Evolutionary conservation across 2,888 invertebrate species (phyloP).

Genomic region (Pasiphila rectangulata): DNA sequence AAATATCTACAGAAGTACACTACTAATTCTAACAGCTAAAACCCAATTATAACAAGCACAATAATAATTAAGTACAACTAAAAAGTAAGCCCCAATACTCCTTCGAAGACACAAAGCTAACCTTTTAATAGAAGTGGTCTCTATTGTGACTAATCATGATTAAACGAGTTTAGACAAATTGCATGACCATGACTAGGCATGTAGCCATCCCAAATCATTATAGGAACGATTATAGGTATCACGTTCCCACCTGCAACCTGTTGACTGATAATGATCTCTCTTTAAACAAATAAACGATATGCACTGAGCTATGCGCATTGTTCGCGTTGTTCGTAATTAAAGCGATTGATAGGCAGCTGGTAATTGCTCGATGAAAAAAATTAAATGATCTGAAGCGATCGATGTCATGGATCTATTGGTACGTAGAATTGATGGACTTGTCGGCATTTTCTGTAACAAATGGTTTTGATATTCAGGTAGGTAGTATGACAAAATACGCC

Average conservation of each 20-base stretch:
- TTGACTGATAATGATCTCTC: slow-evolving; percentile 74
- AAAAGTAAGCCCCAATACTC: slow-evolving; percentile 40
- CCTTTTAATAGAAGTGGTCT: slow-evolving; percentile 71
- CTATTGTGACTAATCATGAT: slow-evolving; percentile 81
- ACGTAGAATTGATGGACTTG: too few relatives aligned
- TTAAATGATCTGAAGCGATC: neutral
- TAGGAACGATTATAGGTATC: slow-evolving; percentile 80
- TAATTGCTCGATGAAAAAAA: slow-evolving; percentile 13
- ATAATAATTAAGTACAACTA: slow-evolving; percentile 11
- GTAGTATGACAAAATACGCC: too few relatives aligned
- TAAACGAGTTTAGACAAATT: slow-evolving; percentile 81
- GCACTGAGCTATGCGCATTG: slow-evolving; percentile 48
- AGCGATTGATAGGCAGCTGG: slow-evolving; percentile 41
- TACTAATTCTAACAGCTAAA: slow-evolving; percentile 8
- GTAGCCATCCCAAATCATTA: slow-evolving; percentile 76
- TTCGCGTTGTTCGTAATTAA: slow-evolving; percentile 42
- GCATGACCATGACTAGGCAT: slow-evolving; percentile 80
- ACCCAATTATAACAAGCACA: slow-evolving; percentile 3
- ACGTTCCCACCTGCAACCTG: slow-evolving; percentile 77
- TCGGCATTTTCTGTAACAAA: too few relatives aligned
- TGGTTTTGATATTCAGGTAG: too few relatives aligned
- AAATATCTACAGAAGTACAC: too few relatives aligned
- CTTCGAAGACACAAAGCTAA: slow-evolving; percentile 65
- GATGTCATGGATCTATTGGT: too few relatives aligned
- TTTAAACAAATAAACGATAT: slow-evolving; percentile 72